A percentile compares a stretch with the other conserved stretches of the same genome.
Conservation (phyloP, 2,113 vertebrate species). For the Dromas ardeola region DNA sequence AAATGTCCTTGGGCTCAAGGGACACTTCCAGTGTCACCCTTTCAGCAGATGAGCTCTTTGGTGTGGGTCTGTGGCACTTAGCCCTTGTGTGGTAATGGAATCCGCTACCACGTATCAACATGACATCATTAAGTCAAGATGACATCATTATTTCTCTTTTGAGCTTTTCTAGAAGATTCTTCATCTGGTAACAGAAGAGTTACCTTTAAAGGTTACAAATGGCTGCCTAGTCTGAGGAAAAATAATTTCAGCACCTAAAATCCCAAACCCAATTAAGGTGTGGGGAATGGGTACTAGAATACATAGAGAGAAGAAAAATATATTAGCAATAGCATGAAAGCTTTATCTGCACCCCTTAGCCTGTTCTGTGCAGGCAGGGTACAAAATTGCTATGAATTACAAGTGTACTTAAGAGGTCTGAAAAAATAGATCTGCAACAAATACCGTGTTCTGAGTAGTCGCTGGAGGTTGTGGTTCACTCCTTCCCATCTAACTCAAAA, state of each 20-base stretch:
- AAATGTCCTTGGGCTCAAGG: background rate
- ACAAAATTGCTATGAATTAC: background rate
- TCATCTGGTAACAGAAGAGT: background rate
- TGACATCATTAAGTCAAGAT: background rate
- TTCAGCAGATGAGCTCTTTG: background rate
- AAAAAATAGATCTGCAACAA: background rate
- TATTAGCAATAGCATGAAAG: background rate
- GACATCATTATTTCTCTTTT: background rate
- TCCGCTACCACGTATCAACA: background rate
- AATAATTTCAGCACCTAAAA: background rate
- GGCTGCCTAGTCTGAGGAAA: background rate
- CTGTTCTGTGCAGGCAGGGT: background rate
- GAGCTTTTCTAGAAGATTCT: background rate
- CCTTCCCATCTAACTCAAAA: background rate
- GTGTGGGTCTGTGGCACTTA: background rate
- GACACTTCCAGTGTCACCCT: background rate
- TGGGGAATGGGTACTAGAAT: background rate
- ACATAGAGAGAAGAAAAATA: background rate
- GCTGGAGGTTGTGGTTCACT: background rate
- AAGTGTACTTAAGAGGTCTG: background rate
- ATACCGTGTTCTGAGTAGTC: background rate
- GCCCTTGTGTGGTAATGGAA: background rate
- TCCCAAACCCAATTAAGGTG: background rate
- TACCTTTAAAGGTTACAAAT: background rate
- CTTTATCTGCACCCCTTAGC: background rate